Percentiles rank a stretch among this genome's conserved stretches.
These are phyloP conservation scores for Girardia tigrina DNA, from an alignment of 2,888 invertebrate species.

Conservation along the genomic window DNA sequence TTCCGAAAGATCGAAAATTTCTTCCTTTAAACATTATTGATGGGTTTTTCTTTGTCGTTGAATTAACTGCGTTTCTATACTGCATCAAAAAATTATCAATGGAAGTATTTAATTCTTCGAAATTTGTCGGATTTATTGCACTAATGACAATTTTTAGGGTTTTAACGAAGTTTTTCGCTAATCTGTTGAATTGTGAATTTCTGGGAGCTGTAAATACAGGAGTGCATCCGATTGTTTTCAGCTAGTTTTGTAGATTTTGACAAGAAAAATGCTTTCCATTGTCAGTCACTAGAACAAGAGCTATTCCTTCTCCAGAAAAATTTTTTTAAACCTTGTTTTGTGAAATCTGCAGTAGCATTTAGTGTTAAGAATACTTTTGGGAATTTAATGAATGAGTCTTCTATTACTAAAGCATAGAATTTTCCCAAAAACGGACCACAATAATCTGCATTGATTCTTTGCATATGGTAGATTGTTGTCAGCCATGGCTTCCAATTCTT, in stretches of 20 bases:
- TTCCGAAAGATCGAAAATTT: not conserved
- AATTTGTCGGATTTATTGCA: not conserved
- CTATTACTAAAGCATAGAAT: not conserved
- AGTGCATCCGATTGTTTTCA: not conserved
- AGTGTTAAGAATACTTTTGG: slow-evolving; percentile 21
- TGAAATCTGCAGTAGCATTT: slow-evolving; percentile 12
- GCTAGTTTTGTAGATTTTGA: slow-evolving; percentile 8
- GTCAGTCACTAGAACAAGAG: slow-evolving; percentile 9
- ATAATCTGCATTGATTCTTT: slow-evolving; percentile 24
- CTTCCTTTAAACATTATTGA: slow-evolving; percentile 19
- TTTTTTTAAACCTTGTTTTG: not conserved
- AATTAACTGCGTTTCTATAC: not conserved
- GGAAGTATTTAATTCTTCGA: not conserved
- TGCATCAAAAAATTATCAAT: not conserved
- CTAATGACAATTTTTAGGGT: not conserved
- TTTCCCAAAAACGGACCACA: slow-evolving; percentile 24
- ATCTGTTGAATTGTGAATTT: slow-evolving; percentile 10
- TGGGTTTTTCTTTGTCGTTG: not conserved
- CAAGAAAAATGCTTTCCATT: slow-evolving; percentile 25
- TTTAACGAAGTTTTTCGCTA: not conserved
- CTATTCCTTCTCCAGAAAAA: slow-evolving; percentile 20
- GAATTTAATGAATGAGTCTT: not conserved
- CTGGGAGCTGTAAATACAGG: slow-evolving; percentile 2
- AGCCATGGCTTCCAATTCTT: slow-evolving; percentile 25
- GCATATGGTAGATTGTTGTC: not conserved